Base-by-base conservation (phyloP, 1,140 invertebrate genomes). In the Platyscapa corneri region DNA sequence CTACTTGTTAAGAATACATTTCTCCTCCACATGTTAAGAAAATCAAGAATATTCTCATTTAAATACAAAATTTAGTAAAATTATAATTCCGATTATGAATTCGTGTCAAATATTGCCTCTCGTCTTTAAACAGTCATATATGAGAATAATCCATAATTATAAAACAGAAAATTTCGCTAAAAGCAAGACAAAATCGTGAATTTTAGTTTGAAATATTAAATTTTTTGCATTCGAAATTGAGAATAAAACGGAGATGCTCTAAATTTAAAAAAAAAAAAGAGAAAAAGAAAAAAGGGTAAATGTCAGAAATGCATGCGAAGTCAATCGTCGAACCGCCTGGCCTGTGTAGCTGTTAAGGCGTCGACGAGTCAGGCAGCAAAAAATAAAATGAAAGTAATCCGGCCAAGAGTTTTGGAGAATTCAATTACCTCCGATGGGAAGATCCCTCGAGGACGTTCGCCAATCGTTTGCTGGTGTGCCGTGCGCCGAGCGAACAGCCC, bases 351-450 rank as follows among this genome's bases (percentile, higher is more conserved):
- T 37, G 7, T 20, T 37, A 37, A 70, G 30, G 34, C 32, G 67
- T 70, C 30, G 34, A 70, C 32, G 34, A 70, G 32, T 6, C 67
- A 37, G 65, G 14, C 16, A 30, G 14, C 32, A 0, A 12, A 34
- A 37, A 70, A n/a, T 23, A 70, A 70, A 70, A 37, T 16, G 18
- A 70, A 34, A 60, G 14, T 23, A 23, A 34, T 37, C 34, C 18
- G 34, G 1, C 16, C 32, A 3, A 10, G 72, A 8, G 18, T 46
- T 20, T 64, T 23, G 46, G 67, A 56, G 53, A 60, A 74, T 76
- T 65, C 18, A 76, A 30, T 76, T 83, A 83, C 82, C 82, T 83
- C 56, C 42, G 72, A 30, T 34, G 72, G 60, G 56, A 67, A 49
- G n/a, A 75, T 75, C 34, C 53, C n/a, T 30, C 32, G 34, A 60